phyloP scores from a whole-genome alignment of 2,797 vertebrate genomes.

The Podarcis lilfordi region DNA sequence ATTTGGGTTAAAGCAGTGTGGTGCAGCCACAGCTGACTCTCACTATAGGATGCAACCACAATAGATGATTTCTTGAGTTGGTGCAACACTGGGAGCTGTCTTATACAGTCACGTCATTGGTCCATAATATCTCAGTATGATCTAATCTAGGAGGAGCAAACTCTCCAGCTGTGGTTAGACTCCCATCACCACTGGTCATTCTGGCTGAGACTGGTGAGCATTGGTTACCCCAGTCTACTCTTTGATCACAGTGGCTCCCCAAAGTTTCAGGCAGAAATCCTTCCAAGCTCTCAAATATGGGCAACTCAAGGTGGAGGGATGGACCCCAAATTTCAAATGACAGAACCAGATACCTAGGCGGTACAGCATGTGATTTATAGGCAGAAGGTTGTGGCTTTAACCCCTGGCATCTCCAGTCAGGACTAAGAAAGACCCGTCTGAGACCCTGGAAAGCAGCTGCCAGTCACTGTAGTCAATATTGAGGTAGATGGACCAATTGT shows the following conservation, averaged over 20 bases:
- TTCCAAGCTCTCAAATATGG: accelerated
- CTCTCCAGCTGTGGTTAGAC: too few species aligned
- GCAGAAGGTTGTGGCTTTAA: neutral
- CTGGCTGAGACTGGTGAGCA: too few species aligned
- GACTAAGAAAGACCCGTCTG: neutral
- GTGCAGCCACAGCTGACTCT: neutral
- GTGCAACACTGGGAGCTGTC: neutral
- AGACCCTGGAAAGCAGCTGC: neutral
- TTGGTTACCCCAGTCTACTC: too few species aligned
- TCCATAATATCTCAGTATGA: neutral
- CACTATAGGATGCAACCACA: neutral
- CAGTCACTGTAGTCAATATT: neutral
- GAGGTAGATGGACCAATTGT: too few species aligned
- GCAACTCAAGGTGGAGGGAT: conserved; percentile 24
- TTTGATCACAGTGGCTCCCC: neutral
- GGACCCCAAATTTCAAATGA: neutral
- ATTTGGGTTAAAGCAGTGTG: neutral
- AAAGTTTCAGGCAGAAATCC: neutral
- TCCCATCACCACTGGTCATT: too few species aligned
- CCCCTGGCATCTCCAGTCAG: neutral
- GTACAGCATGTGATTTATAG: neutral
- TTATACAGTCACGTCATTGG: neutral
- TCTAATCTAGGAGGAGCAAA: too few species aligned
- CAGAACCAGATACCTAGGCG: neutral
- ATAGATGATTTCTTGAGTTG: neutral